Conservation (phyloP, 2,888 invertebrate genomes). For the Deladenus siricidicola region DNA sequence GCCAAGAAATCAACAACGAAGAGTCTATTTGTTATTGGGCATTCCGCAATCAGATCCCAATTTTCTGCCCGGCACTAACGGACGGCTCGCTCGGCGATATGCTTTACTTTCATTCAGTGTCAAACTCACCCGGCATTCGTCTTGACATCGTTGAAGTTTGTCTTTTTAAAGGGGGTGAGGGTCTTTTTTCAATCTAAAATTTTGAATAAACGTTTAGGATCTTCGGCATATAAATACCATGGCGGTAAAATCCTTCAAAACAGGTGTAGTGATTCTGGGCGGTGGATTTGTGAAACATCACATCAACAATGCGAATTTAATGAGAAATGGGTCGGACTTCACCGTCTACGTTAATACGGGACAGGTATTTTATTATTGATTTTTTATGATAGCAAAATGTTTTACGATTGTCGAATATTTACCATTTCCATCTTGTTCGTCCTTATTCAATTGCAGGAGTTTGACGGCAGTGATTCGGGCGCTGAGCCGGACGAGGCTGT, state of each 20-base stretch:
- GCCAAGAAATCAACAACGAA: slow-evolving; percentile 78
- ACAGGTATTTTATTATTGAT: slow-evolving; percentile 28
- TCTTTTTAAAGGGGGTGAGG: neutral
- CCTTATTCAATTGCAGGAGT: slow-evolving; percentile 68
- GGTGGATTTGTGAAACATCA: slow-evolving; percentile 82
- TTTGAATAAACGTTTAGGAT: slow-evolving; percentile 30
- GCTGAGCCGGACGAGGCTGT: slow-evolving; percentile 95
- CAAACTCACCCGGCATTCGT: slow-evolving; percentile 74
- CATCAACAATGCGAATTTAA: slow-evolving; percentile 96
- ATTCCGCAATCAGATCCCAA: slow-evolving; percentile 76
- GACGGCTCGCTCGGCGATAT: slow-evolving; percentile 89
- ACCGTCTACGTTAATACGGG: slow-evolving; percentile 85
- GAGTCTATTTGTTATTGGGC: slow-evolving; percentile 66
- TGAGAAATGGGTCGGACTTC: slow-evolving; percentile 95
- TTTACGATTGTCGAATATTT: neutral
- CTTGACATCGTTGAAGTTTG: slow-evolving; percentile 77
- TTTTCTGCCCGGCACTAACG: slow-evolving; percentile 92
- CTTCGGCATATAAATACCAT: slow-evolving; percentile 79
- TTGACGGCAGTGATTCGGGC: slow-evolving; percentile 87
- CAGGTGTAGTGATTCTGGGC: slow-evolving; percentile 79
- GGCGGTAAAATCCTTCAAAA: slow-evolving; percentile 80
- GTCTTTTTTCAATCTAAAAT: neutral
- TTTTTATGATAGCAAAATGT: too few species aligned
- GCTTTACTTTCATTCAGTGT: slow-evolving; percentile 95
- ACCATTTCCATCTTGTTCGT: neutral